Evolutionary conservation across 2,888 invertebrate genomes (phyloP), one percentile per base, ranked within the genome.

Genomic region (Ornithoptera alexandrae): DNA sequence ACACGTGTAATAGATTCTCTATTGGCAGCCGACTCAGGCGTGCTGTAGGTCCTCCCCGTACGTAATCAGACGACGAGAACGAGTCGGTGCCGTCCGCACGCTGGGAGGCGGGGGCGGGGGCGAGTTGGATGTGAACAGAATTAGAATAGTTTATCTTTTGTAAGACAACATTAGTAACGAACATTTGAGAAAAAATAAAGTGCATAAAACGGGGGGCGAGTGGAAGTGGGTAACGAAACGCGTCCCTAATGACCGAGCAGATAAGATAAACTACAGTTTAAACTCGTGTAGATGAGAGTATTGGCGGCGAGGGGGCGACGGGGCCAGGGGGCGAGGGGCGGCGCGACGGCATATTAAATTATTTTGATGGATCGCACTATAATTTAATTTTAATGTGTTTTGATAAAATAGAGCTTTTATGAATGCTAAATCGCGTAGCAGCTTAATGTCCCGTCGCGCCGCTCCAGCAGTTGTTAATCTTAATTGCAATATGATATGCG

Each of bases 331-430:
- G 30, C 30, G 39, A 10, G 39, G 8, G 39, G 74, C 72, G 67
- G 72, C 71, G 72, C 72, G 73, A 75, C 75, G 73, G 86, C 86
- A 88, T 88, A 90, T 90, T 90, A 90, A 90, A 88, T 91, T 89
- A 89, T 84, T 81, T 79, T 89, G 91, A 92, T 90, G 84, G 90
- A 92, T 90, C 83, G 82, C 84, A 81, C 84, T 84, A 84, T 89
- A 87, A 91, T 90, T 87, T 86, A 85, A 87, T 87, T 87, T 89
- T 90, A 89, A 90, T 90, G 89, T 89, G 89, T 88, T 90, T 86
- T 88, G 87, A 89, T 89, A 89, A 88, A 90, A 89, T 80, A 81
- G 79, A 77, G 77, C 81, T 78, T 79, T 80, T 78, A 80, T 80
- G 78, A 81, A 81, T 78, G 80, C 81, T 72, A 77, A 83, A 79